phyloP scores from a whole-genome alignment of 2,797 vertebrate genomes.

The Cyprinella venusta region DNA sequence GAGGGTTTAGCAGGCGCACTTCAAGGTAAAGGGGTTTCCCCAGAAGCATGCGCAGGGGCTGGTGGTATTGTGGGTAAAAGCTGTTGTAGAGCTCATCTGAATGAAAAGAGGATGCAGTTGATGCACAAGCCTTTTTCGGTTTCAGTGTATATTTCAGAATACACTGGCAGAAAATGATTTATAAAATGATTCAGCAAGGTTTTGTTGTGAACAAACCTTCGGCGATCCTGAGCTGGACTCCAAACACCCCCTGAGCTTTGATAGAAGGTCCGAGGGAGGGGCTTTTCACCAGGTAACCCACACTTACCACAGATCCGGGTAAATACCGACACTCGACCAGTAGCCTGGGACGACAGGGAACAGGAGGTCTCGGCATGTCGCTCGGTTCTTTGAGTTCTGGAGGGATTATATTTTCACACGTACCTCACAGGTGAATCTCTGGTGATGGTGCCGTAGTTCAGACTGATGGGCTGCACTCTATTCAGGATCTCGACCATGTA shows the following conservation, averaged over 20 bases:
- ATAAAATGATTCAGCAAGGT: not conserved
- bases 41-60: conserved; percentile 76
- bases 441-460: conserved; percentile 79
- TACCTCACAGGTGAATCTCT: conserved; percentile 80
- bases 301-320: conserved; percentile 66
- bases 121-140: not conserved
- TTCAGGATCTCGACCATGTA: conserved; percentile 80
- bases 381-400: not conserved
- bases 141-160: too few relatives aligned
- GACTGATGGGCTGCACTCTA: conserved; percentile 68
- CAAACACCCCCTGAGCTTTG: conserved; percentile 74
- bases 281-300: conserved; percentile 79
- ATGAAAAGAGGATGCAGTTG: conserved; percentile 3
- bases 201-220: conserved; percentile 64
- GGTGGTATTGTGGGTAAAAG: conserved; percentile 81
- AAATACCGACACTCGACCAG: conserved; percentile 79
- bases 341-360: conserved; percentile 66
- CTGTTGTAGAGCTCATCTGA: conserved; percentile 74
- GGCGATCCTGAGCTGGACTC: conserved; percentile 80
- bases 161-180: not conserved
- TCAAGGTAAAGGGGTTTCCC: conserved; percentile 79
- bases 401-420: not conserved
- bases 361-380: not conserved
- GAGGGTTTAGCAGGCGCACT: conserved; percentile 75
- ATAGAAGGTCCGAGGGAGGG: conserved; percentile 73